Percentiles rank a stretch among this genome's conserved stretches.
Evolutionary conservation across 1,140 invertebrate species (phyloP).

Genomic region (Heterodera carotae): DNA sequence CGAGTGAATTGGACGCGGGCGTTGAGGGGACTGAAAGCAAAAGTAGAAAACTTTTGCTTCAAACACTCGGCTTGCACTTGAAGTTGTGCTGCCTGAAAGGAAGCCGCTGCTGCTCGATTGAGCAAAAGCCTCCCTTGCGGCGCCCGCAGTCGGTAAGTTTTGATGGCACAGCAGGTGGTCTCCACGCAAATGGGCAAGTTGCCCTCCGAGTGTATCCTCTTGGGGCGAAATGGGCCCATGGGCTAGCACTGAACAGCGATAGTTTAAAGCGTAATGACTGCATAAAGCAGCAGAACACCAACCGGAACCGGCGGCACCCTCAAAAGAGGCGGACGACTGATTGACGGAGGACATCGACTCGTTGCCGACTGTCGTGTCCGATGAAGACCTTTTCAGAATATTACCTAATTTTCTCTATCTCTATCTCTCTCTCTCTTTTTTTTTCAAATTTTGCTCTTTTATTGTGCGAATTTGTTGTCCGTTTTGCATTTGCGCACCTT

Average conservation of each 20-base stretch:
- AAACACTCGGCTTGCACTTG: not conserved
- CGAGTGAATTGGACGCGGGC: constrained; percentile 18
- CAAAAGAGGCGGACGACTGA: constrained; percentile 26
- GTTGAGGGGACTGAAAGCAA: not conserved
- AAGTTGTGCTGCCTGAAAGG: constrained; percentile 24
- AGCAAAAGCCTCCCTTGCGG: constrained; percentile 48
- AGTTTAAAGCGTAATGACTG: too few relatives aligned
- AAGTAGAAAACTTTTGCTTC: not conserved
- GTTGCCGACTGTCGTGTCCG: constrained; percentile 37
- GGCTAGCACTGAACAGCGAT: not conserved
- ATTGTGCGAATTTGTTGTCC: too few relatives aligned
- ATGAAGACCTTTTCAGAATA: constrained; percentile 32
- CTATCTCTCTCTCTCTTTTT: too few relatives aligned
- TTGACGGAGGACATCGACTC: constrained; percentile 26
- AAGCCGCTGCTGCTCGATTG: constrained; percentile 46
- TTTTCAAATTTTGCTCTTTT: not conserved
- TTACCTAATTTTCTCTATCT: too few relatives aligned
- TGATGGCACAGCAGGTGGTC: not conserved
- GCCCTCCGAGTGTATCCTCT: not conserved
- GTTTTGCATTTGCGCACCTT: constrained; percentile 25
- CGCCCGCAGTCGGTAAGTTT: constrained; percentile 15
- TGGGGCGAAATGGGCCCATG: constrained; percentile 12
- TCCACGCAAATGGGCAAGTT: not conserved
- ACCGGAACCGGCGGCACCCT: not conserved
- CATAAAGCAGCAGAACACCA: not conserved